Conservation (phyloP, 2,888 invertebrate genomes). For the Ptilodon capucinus region DNA sequence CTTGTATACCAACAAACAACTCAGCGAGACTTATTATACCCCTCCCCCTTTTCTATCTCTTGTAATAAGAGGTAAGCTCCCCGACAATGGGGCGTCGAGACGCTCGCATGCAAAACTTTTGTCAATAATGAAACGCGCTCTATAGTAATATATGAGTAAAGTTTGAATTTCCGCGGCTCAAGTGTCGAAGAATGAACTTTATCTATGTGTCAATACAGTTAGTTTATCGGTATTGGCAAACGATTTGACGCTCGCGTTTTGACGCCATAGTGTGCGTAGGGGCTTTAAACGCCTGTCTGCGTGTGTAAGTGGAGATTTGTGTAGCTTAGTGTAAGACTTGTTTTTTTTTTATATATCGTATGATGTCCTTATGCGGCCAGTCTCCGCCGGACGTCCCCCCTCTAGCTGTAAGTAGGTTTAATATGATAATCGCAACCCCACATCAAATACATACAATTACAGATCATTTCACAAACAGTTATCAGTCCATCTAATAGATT, state of each 20-base stretch:
- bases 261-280: no score
- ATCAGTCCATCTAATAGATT: no score
- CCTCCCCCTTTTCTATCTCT: constrained; percentile 18
- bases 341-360: constrained; percentile 42
- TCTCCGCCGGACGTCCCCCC: constrained; percentile 54
- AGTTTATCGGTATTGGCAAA: no score
- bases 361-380: constrained; percentile 32
- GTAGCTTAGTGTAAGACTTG: constrained; percentile 57
- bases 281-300: constrained; percentile 40
- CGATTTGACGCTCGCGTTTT: no score
- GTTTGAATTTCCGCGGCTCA: no score
- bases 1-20: constrained; percentile 74
- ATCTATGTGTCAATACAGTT: no score
- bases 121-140: no score
- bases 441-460: constrained; percentile 17
- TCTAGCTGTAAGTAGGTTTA: constrained; percentile 67
- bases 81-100: no score
- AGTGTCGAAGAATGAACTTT: no score
- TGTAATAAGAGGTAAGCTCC: no score
- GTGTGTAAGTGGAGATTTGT: constrained; percentile 49
- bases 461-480: constrained; percentile 42
- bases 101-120: no score
- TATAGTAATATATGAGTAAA: no score
- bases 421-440: constrained; percentile 45
- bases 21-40: constrained; percentile 66